These are phyloP conservation scores for Mechanitis mazaeus DNA, from an alignment of 2,888 invertebrate genomes.

Conservation along the genomic window DNA sequence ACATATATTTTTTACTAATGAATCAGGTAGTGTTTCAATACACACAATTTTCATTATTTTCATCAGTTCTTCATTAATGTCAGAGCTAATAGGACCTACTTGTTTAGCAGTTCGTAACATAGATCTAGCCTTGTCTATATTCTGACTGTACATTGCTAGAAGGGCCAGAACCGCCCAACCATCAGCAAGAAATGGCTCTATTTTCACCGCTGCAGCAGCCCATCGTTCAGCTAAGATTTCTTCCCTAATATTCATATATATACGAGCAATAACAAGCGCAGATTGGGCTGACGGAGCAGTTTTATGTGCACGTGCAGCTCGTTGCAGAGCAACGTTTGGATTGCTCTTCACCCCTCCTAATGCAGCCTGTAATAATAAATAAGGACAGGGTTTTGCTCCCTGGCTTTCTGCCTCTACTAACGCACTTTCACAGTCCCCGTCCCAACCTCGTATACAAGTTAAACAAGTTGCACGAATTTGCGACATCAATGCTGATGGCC, in stretches of 20 bases:
- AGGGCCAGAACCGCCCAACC: slow-evolving; percentile 64
- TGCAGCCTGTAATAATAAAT: slow-evolving; percentile 52
- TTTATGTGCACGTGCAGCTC: slow-evolving; percentile 61
- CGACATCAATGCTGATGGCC: slow-evolving; percentile 53
- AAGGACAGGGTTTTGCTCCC: slow-evolving; percentile 47
- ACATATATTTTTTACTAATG: slow-evolving; percentile 54
- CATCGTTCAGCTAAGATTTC: slow-evolving; percentile 56
- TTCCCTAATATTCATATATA: slow-evolving; percentile 48
- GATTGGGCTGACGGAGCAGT: slow-evolving; percentile 54
- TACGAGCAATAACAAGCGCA: slow-evolving; percentile 53
- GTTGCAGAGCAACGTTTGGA: slow-evolving; percentile 51
- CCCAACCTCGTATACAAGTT: slow-evolving; percentile 47
- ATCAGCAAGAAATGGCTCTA: slow-evolving; percentile 59
- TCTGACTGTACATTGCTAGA: slow-evolving; percentile 50
- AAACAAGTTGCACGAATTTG: slow-evolving; percentile 59
- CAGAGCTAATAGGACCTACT: slow-evolving; percentile 51
- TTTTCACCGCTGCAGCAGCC: slow-evolving; percentile 57
- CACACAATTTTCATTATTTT: slow-evolving; percentile 43
- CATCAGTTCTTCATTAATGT: slow-evolving; percentile 50
- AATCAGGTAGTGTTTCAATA: slow-evolving; percentile 48
- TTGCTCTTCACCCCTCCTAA: slow-evolving; percentile 41
- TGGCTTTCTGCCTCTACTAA: slow-evolving; percentile 48
- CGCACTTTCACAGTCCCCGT: slow-evolving; percentile 50
- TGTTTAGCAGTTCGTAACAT: slow-evolving; percentile 62
- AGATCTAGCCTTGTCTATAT: slow-evolving; percentile 49